Conservation (phyloP, 64 coral and sea anemone genomes). For the Cladopsammia gracilis region DNA sequence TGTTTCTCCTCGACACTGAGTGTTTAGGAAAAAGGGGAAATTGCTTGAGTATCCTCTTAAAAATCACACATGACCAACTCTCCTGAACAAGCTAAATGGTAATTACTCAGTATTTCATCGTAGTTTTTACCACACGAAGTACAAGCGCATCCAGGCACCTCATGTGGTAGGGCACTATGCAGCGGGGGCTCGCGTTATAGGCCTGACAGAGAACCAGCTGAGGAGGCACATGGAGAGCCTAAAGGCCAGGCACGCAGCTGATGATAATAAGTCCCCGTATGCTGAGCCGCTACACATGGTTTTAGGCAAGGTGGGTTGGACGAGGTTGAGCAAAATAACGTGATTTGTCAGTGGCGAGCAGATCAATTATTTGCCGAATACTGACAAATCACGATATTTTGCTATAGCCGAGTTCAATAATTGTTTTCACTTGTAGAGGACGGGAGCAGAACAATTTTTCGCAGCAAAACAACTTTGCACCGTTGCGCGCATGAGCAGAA, state of each 20-base stretch:
- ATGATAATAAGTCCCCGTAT: constrained; percentile 94
- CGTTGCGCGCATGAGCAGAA: too few relatives aligned
- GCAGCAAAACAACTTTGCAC: too few relatives aligned
- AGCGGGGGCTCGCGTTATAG: constrained; percentile 92
- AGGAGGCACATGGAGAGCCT: constrained; percentile 96
- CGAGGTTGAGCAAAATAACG: background rate
- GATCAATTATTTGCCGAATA: too few relatives aligned
- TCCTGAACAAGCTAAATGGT: background rate
- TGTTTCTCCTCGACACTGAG: too few relatives aligned
- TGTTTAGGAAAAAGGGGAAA: too few relatives aligned
- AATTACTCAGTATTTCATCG: background rate
- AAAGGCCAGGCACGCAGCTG: constrained; percentile 84
- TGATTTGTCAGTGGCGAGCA: too few relatives aligned
- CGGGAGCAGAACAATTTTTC: too few relatives aligned
- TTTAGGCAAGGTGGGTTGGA: constrained; percentile 69
- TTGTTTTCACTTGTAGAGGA: too few relatives aligned
- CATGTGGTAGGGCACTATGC: constrained; percentile 98
- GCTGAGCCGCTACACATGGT: constrained; percentile 92
- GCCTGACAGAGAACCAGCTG: constrained; percentile 94
- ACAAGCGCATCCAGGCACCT: constrained; percentile 94
- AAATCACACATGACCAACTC: too few relatives aligned
- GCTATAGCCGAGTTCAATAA: too few relatives aligned
- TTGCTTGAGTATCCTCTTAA: too few relatives aligned
- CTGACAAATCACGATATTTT: too few relatives aligned
- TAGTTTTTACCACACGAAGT: constrained; percentile 96